Evolutionary conservation across 2,888 invertebrate genomes (phyloP).

Genomic region (Apoderus coryli): DNA sequence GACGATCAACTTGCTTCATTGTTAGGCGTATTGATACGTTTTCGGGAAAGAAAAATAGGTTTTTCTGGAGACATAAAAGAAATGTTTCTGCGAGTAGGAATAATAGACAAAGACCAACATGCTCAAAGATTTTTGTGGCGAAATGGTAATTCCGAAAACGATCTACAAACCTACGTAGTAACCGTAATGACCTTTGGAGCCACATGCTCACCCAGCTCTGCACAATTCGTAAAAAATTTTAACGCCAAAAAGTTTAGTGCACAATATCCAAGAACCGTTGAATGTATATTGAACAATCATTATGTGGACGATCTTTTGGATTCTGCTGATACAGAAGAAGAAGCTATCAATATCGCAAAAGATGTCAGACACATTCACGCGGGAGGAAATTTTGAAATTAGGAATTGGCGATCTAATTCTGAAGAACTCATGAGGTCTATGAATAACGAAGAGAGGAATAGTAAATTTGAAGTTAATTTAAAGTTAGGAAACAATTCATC

Average conservation of each 20-base stretch:
- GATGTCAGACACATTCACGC: no score
- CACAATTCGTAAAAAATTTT: conserved; percentile 14
- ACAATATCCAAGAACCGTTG: conserved; percentile 11
- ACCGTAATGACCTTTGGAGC: conserved; percentile 16
- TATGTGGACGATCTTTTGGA: conserved; percentile 17
- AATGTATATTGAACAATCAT: conserved; percentile 10
- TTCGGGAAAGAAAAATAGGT: conserved; percentile 24
- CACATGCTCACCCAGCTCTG: conserved; percentile 11
- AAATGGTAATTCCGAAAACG: conserved; percentile 10
- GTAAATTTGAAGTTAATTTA: no score
- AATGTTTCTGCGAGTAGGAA: conserved; percentile 13
- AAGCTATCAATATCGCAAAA: conserved; percentile 13
- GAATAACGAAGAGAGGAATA: no score
- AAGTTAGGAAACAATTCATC: no score
- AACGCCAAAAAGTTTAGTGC: conserved; percentile 12
- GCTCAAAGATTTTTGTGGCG: conserved; percentile 24
- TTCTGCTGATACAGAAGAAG: conserved; percentile 12
- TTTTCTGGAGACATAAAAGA: conserved; percentile 21
- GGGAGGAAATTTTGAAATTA: no score
- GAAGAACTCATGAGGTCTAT: conserved; percentile 4
- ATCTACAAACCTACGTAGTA: conserved; percentile 11
- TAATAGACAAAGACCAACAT: conserved; percentile 15
- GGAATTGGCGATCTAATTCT: conserved; percentile 19
- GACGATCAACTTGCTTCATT: no score
- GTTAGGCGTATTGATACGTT: conserved; percentile 25